A percentile compares a stretch with the other conserved stretches of the same genome.
Evolutionary conservation across 2,888 invertebrate genomes (phyloP).

Genomic region (Drosophila subsilvestris): DNA sequence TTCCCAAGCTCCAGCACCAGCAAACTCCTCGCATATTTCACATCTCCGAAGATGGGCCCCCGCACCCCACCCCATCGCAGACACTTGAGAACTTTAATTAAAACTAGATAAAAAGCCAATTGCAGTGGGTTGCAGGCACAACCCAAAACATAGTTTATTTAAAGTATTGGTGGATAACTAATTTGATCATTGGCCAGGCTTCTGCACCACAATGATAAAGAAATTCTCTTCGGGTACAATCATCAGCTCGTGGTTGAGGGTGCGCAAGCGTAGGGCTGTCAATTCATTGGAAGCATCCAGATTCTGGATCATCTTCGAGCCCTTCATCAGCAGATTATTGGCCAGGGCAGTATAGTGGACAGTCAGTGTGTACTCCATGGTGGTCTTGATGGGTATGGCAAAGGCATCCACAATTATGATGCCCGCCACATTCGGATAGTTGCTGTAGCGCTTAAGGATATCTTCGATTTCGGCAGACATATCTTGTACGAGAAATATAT

Average conservation of each 20-base stretch:
- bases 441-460: slow-evolving; percentile 40
- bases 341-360: slow-evolving; percentile 37
- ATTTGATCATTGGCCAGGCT: slow-evolving; percentile 24
- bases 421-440: slow-evolving; percentile 44
- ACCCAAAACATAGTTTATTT: not conserved
- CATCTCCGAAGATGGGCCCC: slow-evolving; percentile 58
- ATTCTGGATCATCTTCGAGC: slow-evolving; percentile 36
- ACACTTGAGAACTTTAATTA: slow-evolving; percentile 26
- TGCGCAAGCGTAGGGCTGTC: slow-evolving; percentile 42
- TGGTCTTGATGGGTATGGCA: slow-evolving; percentile 56
- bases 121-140: slow-evolving; percentile 1
- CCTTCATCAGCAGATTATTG: slow-evolving; percentile 28
- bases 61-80: slow-evolving; percentile 25
- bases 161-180: no score
- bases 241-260: slow-evolving; percentile 39
- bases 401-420: slow-evolving; percentile 42
- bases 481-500: slow-evolving; percentile 10
- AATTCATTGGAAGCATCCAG: slow-evolving; percentile 46
- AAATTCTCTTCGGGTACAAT: slow-evolving; percentile 40
- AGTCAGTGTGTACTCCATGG: slow-evolving; percentile 40
- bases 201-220: slow-evolving; percentile 48
- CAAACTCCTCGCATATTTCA: slow-evolving; percentile 69
- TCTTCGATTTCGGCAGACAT: slow-evolving; percentile 46
- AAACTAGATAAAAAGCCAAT: slow-evolving; percentile 1
- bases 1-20: slow-evolving; percentile 21